Evolutionary conservation across 2,113 vertebrate genomes (phyloP).

Genomic region (Burhinus oedicnemus): DNA sequence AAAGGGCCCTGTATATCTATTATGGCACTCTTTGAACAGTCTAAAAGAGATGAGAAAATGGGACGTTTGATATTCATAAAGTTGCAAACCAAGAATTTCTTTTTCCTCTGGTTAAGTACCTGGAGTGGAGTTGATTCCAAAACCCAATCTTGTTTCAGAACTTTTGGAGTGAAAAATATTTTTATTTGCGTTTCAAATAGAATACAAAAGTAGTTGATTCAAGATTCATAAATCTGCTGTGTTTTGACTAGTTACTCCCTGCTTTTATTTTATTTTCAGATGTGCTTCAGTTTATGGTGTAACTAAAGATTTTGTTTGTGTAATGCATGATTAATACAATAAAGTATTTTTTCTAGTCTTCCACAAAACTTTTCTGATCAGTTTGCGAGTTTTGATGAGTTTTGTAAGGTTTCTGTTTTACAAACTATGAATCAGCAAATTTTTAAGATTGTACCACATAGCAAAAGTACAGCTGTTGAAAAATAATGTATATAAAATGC

Average conservation of each 20-base stretch:
- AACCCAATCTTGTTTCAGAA: constrained; percentile 72
- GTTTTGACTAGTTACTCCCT: constrained; percentile 81
- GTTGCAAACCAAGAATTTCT: constrained; percentile 65
- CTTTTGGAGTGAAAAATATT: constrained; percentile 76
- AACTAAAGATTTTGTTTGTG: constrained; percentile 92
- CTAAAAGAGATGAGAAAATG: constrained; percentile 80
- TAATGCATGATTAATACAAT: constrained; percentile 99
- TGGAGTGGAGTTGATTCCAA: constrained; percentile 75
- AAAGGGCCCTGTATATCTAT: constrained; percentile 82
- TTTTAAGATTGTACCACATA: constrained; percentile 99
- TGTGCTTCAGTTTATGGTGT: constrained; percentile 87
- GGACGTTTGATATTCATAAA: constrained; percentile 76
- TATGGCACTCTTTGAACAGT: constrained; percentile 80
- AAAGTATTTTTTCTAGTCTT: constrained; percentile 99
- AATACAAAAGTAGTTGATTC: constrained; percentile 79
- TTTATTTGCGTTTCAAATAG: constrained; percentile 78
- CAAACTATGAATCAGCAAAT: constrained; percentile 92
- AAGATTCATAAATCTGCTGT: constrained; percentile 81
- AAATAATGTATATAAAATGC: constrained; percentile 99
- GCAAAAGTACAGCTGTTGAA: constrained; percentile 90
- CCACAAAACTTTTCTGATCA: constrained; percentile 91
- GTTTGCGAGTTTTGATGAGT: constrained; percentile 95
- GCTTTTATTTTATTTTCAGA: constrained; percentile 80
- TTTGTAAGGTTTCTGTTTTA: constrained; percentile 96
- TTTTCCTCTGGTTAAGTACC: constrained; percentile 59